phyloP scores from a whole-genome alignment of 1,140 invertebrate species.

The Drosophila parvula region DNA sequence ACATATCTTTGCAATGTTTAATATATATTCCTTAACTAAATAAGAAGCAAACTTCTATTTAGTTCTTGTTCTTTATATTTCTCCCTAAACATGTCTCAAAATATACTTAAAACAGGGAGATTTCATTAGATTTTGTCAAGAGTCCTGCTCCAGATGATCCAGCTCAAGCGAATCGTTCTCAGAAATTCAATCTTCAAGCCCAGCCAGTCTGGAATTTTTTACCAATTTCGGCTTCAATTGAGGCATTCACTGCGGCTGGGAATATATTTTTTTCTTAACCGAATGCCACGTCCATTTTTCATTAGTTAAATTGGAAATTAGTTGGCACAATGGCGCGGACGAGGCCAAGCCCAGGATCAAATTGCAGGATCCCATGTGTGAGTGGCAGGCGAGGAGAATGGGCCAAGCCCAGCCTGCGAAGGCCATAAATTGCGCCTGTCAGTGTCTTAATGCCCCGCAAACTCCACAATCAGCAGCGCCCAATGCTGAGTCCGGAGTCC shows the following conservation, averaged over 20 bases:
- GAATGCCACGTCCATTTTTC: slow-evolving; percentile 22
- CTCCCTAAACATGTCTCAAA: not conserved
- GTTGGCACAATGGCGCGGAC: slow-evolving; percentile 27
- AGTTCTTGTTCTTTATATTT: too few relatives aligned
- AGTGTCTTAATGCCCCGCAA: slow-evolving; percentile 81
- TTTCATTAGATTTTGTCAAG: slow-evolving; percentile 11
- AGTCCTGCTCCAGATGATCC: slow-evolving; percentile 24
- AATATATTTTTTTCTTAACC: not conserved
- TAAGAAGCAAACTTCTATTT: not conserved
- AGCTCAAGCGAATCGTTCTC: slow-evolving; percentile 44
- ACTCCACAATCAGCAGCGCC: slow-evolving; percentile 73
- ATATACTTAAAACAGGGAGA: not conserved
- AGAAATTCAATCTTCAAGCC: slow-evolving; percentile 55
- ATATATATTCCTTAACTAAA: not conserved
- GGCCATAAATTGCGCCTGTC: slow-evolving; percentile 80
- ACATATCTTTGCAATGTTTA: not conserved
- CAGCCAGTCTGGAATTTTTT: slow-evolving; percentile 24
- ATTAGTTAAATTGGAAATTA: slow-evolving; percentile 58
- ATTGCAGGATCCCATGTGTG: slow-evolving; percentile 21
- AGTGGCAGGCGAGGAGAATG: slow-evolving; percentile 71
- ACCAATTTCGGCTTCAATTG: slow-evolving; percentile 49
- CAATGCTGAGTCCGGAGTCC: slow-evolving; percentile 26
- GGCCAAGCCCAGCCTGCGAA: slow-evolving; percentile 62
- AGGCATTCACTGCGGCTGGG: slow-evolving; percentile 35
- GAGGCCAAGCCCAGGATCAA: slow-evolving; percentile 27